Evolutionary conservation across 2,113 vertebrate species (phyloP), one percentile per base, ranked within the genome.

Genomic region (Thryonomys swinderianus): DNA sequence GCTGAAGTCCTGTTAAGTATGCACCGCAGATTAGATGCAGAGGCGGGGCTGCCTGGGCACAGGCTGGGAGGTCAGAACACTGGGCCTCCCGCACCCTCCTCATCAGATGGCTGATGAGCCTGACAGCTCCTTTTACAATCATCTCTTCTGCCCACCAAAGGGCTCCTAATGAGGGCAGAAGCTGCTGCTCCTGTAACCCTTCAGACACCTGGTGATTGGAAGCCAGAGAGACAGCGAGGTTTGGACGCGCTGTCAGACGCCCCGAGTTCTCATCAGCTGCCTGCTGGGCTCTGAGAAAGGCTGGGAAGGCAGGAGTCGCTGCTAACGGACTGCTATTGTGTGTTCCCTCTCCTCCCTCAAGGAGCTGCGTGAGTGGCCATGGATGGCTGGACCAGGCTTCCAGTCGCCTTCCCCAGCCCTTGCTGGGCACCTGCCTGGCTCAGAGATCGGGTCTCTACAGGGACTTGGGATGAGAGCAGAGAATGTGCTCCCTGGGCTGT

Each of bases 201-300:
- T 92, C 85, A 90, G 93, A 90, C 67, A 95, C 95, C 97, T 94
- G 94, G 94, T 94, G 97, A 93, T 76, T 79, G 94, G 95, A 96
- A 76, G 76, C 74, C 4, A 3, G 78, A 90, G 96, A 94, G 94
- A 91, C 88, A 85, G 76, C 0, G 51, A 45, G 67, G 91, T 88
- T 82, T 57, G 57, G 85, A 51, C 3, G 40, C 64, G 9, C 91
- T 91, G 96, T 92, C 92, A 92, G 96, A 83, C 18, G n/a, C 94
- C 53, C 83, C n/a, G 89, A 88, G 86, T 94, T 87, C 80, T 93
- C 94, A 93, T 88, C 95, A 81, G 91, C 93, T 88, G 83, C 97
- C 96, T 94, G 95, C 96, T 85, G 93, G 92, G 81, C 76, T 76
- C 37, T 8, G 73, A 61, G 90, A 37, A 79, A 42, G 42, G 88